Conservation (phyloP, 2,797 vertebrate genomes). For the Apodemus agrarius region DNA sequence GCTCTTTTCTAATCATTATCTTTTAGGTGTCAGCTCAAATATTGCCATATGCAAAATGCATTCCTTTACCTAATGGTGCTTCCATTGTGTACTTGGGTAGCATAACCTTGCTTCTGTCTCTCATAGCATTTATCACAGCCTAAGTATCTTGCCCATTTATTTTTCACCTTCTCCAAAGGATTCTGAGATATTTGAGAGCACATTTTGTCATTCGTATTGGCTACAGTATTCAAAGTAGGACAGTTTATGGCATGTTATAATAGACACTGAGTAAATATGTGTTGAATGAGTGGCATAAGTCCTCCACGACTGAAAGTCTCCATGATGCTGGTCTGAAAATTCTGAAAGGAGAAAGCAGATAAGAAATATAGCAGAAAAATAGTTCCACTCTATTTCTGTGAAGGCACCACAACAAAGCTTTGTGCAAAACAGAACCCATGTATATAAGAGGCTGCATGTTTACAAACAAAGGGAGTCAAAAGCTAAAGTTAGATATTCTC, state of each 20-base stretch:
- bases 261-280: neutral
- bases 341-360: slow-evolving; percentile 23
- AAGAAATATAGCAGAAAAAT: slow-evolving; percentile 32
- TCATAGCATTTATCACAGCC: neutral
- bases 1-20: neutral
- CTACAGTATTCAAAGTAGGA: neutral
- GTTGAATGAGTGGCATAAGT: neutral
- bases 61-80: neutral
- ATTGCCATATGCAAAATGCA: neutral
- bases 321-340: neutral
- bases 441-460: neutral
- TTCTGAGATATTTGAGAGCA: slow-evolving; percentile 25
- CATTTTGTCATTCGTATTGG: neutral
- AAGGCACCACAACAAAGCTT: neutral
- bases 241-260: neutral
- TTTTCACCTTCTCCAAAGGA: neutral
- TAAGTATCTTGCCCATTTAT: slow-evolving; percentile 26
- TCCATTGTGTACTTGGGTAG: neutral
- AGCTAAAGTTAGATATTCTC: neutral
- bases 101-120: neutral
- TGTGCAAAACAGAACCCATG: neutral
- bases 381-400: neutral
- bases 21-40: neutral
- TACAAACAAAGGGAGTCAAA: slow-evolving; percentile 10
- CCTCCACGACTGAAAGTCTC: neutral